Conservation (phyloP, 2,113 vertebrate species). For the Triplophysa dalaica region DNA sequence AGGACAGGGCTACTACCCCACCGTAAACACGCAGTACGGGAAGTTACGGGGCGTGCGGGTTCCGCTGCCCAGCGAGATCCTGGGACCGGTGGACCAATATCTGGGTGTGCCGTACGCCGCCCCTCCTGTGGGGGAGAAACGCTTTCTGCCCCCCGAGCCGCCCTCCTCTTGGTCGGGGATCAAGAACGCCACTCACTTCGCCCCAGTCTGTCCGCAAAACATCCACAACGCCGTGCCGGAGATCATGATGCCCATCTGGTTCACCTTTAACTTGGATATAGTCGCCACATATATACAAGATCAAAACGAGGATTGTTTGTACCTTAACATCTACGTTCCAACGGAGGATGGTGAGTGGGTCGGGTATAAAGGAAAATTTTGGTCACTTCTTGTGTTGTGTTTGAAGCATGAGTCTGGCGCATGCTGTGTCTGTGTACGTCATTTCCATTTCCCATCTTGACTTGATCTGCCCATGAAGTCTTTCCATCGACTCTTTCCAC, state of each 20-base stretch:
- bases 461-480: constrained; percentile 72
- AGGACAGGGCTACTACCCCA: constrained; percentile 89
- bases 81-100: constrained; percentile 96
- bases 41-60: constrained; percentile 92
- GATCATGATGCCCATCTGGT: constrained; percentile 99
- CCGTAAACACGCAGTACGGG: constrained; percentile 97
- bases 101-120: constrained; percentile 90
- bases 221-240: constrained; percentile 97
- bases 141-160: constrained; percentile 94
- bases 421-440: constrained; percentile 83
- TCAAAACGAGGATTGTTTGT: constrained; percentile 98
- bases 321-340: constrained; percentile 98
- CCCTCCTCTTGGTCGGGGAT: constrained; percentile 96
- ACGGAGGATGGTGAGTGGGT: constrained; percentile 99
- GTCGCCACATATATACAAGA: constrained; percentile 98
- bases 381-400: constrained; percentile 76
- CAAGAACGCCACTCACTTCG: constrained; percentile 97
- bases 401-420: constrained; percentile 88
- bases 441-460: constrained; percentile 69
- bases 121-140: constrained; percentile 89
- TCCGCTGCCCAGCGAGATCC: constrained; percentile 92
- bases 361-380: constrained; percentile 54
- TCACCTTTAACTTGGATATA: constrained; percentile 99
- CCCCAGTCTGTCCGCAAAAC: constrained; percentile 97
- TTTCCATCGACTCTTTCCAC: constrained; percentile 78